Conservation (phyloP, 2,888 invertebrate species). For the Volucella inflata region DNA sequence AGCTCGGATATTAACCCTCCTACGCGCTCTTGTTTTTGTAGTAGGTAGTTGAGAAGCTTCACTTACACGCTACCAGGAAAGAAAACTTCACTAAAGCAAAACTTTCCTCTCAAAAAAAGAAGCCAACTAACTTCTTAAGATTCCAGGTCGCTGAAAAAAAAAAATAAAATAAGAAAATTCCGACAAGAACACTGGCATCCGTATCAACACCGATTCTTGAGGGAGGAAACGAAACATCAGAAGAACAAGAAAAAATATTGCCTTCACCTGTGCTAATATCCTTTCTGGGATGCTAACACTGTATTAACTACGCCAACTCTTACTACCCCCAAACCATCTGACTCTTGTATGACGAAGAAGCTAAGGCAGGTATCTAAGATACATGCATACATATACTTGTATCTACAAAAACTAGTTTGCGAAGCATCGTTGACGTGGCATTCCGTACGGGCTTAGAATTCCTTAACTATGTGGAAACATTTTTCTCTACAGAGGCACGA, state of each 20-base stretch:
- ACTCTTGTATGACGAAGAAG: neutral
- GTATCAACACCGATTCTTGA: neutral
- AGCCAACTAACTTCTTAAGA: conserved; percentile 72
- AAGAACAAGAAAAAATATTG: conserved; percentile 42
- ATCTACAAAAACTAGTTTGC: conserved; percentile 43
- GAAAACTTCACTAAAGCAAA: conserved; percentile 62
- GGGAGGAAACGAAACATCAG: conserved; percentile 23
- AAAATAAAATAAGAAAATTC: conserved; percentile 4
- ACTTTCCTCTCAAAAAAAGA: conserved; percentile 61
- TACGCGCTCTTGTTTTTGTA: conserved; percentile 8
- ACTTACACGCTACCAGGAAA: conserved; percentile 65
- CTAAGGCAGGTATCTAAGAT: neutral
- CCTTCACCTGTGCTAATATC: conserved; percentile 73
- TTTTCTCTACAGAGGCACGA: conserved; percentile 7
- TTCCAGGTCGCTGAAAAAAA: conserved; percentile 54
- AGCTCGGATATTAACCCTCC: conserved; percentile 38
- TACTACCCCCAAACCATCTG: neutral
- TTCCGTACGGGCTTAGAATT: conserved; percentile 60
- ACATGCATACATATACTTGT: neutral
- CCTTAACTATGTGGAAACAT: conserved; percentile 65
- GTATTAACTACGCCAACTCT: conserved; percentile 71
- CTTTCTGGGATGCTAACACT: conserved; percentile 68
- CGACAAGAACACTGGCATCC: neutral
- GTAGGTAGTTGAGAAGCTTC: conserved; percentile 60
- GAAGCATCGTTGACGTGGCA: conserved; percentile 54